Base-by-base conservation (phyloP, 2,888 invertebrate genomes). In the Malacosoma neustria region DNA sequence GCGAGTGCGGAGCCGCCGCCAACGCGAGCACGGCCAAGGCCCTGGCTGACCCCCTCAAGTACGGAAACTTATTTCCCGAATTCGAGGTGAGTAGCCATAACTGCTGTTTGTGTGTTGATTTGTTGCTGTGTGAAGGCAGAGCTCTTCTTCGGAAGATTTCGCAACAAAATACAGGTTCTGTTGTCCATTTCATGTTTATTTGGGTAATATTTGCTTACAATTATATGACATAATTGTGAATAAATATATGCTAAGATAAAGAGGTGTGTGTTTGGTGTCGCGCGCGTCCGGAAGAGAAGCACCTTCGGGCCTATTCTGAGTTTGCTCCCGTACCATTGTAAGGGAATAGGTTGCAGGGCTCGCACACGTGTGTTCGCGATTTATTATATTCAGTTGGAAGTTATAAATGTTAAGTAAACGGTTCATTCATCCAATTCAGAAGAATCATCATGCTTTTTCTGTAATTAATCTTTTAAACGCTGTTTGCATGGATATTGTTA, bases 11-110 rank as follows among this genome's bases (percentile, higher is more conserved):
- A 4, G 89, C 91, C 0, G 89, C 91, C 42, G 89, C 92, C 0
- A 97, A 95, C 72, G 93, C 94, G 66, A 98, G 97, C 70, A 94
- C 96, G 0, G 96, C 96, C 0, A 96, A 97, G 63, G 95, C 97
- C 34, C 87, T 99, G 42, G 99, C 99, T 0, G 97, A 98, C 87
- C 99, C 99, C 0, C 90, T 91, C 32, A 93, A 96, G 54, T 99
- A 99, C 67, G 97, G 96, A 69, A 99, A 99, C 82, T 88, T 99
- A 40, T 99, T 99, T 73, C 97, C 97, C 0, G 96, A 84, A 42
- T 73, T 60, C 29, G 39, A 57, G 53, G 84, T 84, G 42, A 56
- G 61, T 51, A 30, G 14, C 6, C 31, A 35, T 30, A n/a, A n/a
- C 6, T 32, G 4, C 4, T 9, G 4, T 11, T 9, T n/a, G 3